Conservation (phyloP, 2,113 vertebrate genomes). For the Tiliqua scincoides region DNA sequence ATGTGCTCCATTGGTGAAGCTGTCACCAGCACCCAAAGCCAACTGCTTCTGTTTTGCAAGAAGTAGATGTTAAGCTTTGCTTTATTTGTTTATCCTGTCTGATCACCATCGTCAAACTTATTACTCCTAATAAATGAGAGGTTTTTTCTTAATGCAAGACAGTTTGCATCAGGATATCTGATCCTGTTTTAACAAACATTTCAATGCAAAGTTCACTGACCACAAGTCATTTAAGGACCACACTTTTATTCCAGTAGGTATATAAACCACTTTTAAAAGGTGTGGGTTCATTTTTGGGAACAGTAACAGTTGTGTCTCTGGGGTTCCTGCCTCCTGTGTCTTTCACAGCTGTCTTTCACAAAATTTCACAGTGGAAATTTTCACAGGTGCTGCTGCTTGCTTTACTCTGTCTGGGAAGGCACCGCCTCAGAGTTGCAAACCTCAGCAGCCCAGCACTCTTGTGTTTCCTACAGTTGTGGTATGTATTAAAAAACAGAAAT, state of each 20-base stretch:
- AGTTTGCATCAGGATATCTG: background rate
- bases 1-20: background rate
- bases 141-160: background rate
- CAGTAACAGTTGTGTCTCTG: background rate
- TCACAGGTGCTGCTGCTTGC: too few species aligned
- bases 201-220: background rate
- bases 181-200: background rate
- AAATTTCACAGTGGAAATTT: too few species aligned
- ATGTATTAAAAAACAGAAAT: background rate
- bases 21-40: background rate
- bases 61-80: background rate
- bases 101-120: background rate
- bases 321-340: background rate
- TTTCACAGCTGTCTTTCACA: background rate
- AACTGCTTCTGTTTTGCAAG: background rate
- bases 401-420: too few species aligned
- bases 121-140: conserved; percentile 1
- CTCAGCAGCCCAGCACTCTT: background rate
- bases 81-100: background rate
- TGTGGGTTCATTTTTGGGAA: background rate
- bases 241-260: background rate
- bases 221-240: background rate
- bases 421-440: too few species aligned
- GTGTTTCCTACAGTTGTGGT: background rate
- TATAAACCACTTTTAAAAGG: background rate